phyloP scores from a whole-genome alignment of 2,797 vertebrate species.

The Anas capensis region DNA sequence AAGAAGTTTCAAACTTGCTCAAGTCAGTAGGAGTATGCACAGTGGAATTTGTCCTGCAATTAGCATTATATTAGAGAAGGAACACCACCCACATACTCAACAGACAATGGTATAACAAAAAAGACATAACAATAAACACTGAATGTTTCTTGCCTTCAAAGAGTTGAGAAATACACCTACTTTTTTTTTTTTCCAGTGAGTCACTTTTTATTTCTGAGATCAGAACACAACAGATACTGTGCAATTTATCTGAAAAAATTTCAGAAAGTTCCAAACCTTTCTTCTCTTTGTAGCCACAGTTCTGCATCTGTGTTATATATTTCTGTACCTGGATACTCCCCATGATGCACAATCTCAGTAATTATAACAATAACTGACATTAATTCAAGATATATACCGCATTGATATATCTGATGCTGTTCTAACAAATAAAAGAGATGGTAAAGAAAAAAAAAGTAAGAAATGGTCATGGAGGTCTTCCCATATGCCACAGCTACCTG shows the following conservation, averaged over 20 bases:
- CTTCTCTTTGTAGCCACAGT: neutral
- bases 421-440: neutral
- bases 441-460: neutral
- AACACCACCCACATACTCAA: slow-evolving; percentile 55
- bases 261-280: neutral
- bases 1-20: neutral
- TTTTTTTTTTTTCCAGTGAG: slow-evolving; percentile 35
- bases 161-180: slow-evolving; percentile 48
- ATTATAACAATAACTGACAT: neutral
- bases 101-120: slow-evolving; percentile 43
- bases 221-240: slow-evolving; percentile 22
- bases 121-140: slow-evolving; percentile 43
- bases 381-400: neutral
- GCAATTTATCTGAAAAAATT: neutral
- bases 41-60: slow-evolving; percentile 34
- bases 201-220: slow-evolving; percentile 53
- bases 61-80: slow-evolving; percentile 25
- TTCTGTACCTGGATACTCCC: neutral
- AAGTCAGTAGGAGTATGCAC: slow-evolving; percentile 16
- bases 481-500: neutral
- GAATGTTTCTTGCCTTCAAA: slow-evolving; percentile 43
- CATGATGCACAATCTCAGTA: neutral
- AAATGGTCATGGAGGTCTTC: neutral
- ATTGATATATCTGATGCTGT: neutral
- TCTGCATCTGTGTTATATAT: neutral